Base-by-base conservation (phyloP, 2,797 vertebrate genomes). In the Peromyscus melanophrys region DNA sequence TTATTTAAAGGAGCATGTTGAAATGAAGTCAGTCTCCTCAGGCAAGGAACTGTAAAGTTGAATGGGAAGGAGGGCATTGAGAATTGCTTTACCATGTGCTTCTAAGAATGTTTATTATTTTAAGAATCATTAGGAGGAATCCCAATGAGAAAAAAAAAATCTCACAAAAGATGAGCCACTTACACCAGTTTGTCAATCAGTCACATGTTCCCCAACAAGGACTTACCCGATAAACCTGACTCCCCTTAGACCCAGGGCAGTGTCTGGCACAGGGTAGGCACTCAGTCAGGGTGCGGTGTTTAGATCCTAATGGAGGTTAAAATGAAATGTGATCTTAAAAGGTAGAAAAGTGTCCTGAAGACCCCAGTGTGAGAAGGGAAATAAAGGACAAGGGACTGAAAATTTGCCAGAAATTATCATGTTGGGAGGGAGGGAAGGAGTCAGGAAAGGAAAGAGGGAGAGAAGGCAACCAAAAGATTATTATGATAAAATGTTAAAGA, bases 91-190 rank as follows among this genome's bases (percentile, higher is more conserved):
- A 52, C 34, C 4, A 21, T 73, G 43, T 25, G 43, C 29, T 71
- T 92, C 63, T 27, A 55, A 95, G 40, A 91, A 77, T 17, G 10
- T 49, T 10, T 71, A 23, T 71, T 40, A 67, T 87, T 95, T 94
- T 83, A 40, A 89, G 43, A 93, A 52, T 75, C 40, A 92, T 57
- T 69, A 85, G 19, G 4, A 89, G 10, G 49, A 7, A 96, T 65
- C 29, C 25, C 34, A 85, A 10, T 4, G 31, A 29, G 49, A 27
- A 27, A 23, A 25, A n/a, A 59, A 71, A 84, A 19, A 63, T 46
- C 78, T 59, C 61, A 34, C 3, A 61, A 55, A 89, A 80, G 31
- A 61, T 67, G 21, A 82, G 40, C 77, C 43, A 83, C 16, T 14
- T 14, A 2, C 37, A 31, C 29, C 80, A 93, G 31, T 52, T 40